Evolutionary conservation across 2,113 vertebrate species (phyloP).

Genomic region (Phaethornis superciliosus): DNA sequence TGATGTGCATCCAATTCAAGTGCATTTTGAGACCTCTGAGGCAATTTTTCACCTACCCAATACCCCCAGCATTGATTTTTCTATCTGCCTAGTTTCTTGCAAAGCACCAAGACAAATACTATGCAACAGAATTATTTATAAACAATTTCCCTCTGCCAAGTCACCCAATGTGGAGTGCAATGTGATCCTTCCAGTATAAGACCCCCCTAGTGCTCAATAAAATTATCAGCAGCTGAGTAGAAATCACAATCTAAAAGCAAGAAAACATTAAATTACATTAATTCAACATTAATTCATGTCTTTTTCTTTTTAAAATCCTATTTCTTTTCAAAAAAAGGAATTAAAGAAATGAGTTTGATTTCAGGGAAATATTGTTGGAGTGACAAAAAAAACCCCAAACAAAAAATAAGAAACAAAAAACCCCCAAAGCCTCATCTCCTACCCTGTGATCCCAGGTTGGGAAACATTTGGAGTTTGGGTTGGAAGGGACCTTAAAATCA

Average conservation of each 20-base stretch:
- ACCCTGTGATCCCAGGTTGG: background rate
- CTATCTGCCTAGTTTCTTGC: background rate
- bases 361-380: background rate
- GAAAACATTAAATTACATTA: background rate
- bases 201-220: background rate
- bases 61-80: background rate
- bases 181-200: constrained; percentile 1
- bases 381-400: too few relatives aligned
- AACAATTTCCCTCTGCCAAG: constrained; percentile 33
- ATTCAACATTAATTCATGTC: background rate
- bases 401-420: too few relatives aligned
- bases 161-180: background rate
- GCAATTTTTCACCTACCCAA: background rate
- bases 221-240: constrained; percentile 26
- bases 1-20: background rate
- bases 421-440: background rate
- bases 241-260: background rate
- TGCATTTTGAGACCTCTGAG: background rate
- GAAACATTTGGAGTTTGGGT: background rate
- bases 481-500: too few relatives aligned
- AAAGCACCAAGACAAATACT: background rate
- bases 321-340: background rate
- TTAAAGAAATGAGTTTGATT: background rate
- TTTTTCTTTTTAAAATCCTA: background rate
- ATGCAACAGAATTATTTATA: constrained; percentile 21